Percentiles rank a stretch among this genome's conserved stretches.
phyloP scores from a whole-genome alignment of 2,797 vertebrate genomes.

The Hypotaenidia philippensis region DNA sequence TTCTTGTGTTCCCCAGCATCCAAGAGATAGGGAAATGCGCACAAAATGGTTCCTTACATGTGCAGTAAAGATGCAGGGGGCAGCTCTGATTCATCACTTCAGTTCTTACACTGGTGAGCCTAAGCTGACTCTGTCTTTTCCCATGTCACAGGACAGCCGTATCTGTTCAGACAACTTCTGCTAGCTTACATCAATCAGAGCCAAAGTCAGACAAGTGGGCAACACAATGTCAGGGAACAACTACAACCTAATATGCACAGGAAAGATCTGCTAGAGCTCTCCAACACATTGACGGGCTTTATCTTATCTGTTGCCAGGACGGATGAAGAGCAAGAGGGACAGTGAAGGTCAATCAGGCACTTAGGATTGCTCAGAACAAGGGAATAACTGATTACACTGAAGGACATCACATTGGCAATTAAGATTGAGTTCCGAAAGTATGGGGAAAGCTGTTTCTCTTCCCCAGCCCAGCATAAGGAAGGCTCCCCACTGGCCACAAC shows the following conservation, averaged over 20 bases:
- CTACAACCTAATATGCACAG: neutral
- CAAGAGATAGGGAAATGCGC: neutral
- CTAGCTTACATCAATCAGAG: constrained; percentile 5
- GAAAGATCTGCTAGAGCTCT: constrained; percentile 60
- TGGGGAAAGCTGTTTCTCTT: neutral
- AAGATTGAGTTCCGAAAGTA: neutral
- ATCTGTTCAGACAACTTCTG: constrained; percentile 1
- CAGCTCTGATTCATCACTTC: neutral
- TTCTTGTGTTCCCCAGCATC: neutral
- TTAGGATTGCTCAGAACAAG: constrained; percentile 9
- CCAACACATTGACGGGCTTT: constrained; percentile 42
- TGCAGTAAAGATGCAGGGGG: neutral
- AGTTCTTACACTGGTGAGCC: neutral
- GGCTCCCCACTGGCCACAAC: neutral
- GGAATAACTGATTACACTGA: constrained; percentile 38
- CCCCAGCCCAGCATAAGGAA: neutral
- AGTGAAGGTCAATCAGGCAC: constrained; percentile 34
- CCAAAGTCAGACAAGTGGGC: neutral
- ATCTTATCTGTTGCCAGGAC: constrained; percentile 60
- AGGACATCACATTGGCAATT: neutral
- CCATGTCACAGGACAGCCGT: rapidly evolving
- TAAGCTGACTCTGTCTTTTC: neutral
- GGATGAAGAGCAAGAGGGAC: constrained; percentile 46
- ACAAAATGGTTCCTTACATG: neutral
- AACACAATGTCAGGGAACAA: constrained; percentile 38